Base-by-base conservation (phyloP, 2,797 vertebrate genomes). In the Bucorvus abyssinicus region DNA sequence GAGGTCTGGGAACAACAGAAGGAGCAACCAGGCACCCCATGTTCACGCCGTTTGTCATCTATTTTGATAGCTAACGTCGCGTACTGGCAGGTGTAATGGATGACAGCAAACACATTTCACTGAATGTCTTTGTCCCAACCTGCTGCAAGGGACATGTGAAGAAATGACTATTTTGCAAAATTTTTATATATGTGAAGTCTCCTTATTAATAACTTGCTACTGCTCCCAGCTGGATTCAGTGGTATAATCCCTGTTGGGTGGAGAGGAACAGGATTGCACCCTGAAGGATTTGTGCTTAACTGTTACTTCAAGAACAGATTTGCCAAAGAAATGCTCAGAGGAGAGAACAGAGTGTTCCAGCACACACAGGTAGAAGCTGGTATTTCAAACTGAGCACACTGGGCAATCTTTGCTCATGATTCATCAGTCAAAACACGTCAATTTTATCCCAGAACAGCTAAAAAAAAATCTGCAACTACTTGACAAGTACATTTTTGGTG, bases 401-500 rank as follows among this genome's bases (percentile, higher is more conserved):
- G 96, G 96, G 96, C 94, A 96, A 96, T 95, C 96, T 96, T 94
- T 97, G 92, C 94, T 96, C 94, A 95, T 96, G 94, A 96, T 95
- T 97, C 95, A 97, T 96, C 96, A 97, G 95, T 97, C 95, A 97
- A 97, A 96, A 96, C 96, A 95, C 79, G 45, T 97, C 93, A 96
- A 96, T 97, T 96, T 96, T 95, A 96, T 95, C 95, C 89, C 90
- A 96, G 95, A 96, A 90, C 89, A 95, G 92, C 95, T 97, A 95
- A 96, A 96, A 96, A 95, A 96, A 97, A 93, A 90, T 90, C 95
- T 96, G 94, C 94, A 96, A 88, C 95, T 95, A 93, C 93, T 96
- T 97, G 94, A 96, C 95, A 96, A 96, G 95, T 96, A 96, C 96
- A 93, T 95, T 96, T 96, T 95, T 96, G 96, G 96, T 96, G 94